Evolutionary conservation across 2,797 vertebrate species (phyloP).

Genomic region (Clamator glandarius): DNA sequence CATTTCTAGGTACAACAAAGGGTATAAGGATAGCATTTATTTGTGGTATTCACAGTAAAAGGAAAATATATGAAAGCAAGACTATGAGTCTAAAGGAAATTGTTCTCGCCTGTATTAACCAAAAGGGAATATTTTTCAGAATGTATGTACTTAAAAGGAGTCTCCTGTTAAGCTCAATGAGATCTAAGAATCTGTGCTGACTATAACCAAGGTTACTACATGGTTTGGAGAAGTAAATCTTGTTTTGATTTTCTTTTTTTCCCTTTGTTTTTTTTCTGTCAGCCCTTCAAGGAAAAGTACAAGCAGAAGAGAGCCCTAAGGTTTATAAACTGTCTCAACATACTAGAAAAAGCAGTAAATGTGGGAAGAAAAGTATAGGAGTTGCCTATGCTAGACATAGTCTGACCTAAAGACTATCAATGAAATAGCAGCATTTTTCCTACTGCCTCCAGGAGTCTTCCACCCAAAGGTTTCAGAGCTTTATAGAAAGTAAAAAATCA

Average conservation of each 20-base stretch:
- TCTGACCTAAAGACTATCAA: neutral
- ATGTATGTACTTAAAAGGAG: neutral
- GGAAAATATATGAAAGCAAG: slow-evolving; percentile 3
- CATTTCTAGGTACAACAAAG: neutral
- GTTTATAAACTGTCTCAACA: neutral
- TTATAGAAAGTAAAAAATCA: neutral
- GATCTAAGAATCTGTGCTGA: neutral
- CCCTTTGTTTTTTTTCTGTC: neutral
- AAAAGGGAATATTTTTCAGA: neutral
- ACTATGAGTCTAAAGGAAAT: neutral
- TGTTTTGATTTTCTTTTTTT: neutral
- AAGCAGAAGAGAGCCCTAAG: neutral
- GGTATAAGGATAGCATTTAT: neutral
- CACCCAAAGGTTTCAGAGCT: neutral
- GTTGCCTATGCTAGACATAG: neutral
- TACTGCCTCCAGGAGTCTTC: neutral
- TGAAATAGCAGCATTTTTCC: neutral
- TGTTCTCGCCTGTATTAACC: neutral
- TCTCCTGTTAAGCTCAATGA: neutral
- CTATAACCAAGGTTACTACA: slow-evolving; percentile 1
- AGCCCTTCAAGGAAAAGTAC: neutral
- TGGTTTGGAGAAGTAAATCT: neutral
- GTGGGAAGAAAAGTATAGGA: neutral
- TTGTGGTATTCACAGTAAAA: neutral
- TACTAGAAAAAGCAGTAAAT: neutral